phyloP scores from a whole-genome alignment of 2,888 invertebrate genomes.

The Heteropelma amictum region DNA sequence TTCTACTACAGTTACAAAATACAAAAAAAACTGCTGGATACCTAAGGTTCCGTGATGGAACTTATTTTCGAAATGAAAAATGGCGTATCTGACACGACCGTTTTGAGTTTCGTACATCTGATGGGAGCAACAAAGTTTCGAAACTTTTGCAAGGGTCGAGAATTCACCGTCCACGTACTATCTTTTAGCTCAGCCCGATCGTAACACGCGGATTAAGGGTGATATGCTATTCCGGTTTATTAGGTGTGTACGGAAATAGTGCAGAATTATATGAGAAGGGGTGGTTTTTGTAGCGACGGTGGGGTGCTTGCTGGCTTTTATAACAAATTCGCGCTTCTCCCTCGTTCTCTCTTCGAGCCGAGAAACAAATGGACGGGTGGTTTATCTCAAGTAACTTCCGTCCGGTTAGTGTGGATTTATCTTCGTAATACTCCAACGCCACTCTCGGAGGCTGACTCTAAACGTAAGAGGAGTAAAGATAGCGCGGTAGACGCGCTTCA shows the following conservation, averaged over 20 bases:
- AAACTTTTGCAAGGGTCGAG: too few relatives aligned
- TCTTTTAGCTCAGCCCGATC: neutral
- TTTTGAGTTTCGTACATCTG: too few relatives aligned
- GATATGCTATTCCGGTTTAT: conserved; percentile 46
- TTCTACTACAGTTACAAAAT: too few relatives aligned
- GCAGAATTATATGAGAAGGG: conserved; percentile 7
- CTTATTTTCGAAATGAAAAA: too few relatives aligned
- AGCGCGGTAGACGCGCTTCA: conserved; percentile 39
- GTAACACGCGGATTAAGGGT: neutral
- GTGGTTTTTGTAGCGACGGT: conserved; percentile 8
- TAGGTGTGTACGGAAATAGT: conserved; percentile 29
- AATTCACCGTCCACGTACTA: too few relatives aligned
- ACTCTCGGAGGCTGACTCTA: conserved; percentile 38
- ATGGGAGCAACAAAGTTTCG: too few relatives aligned
- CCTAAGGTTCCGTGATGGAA: too few relatives aligned
- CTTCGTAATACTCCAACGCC: conserved; percentile 53
- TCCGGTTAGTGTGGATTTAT: conserved; percentile 50
- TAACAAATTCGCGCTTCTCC: conserved; percentile 40
- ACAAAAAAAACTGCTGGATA: too few relatives aligned
- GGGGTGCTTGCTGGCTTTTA: conserved; percentile 23
- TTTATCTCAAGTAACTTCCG: conserved; percentile 50
- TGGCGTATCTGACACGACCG: too few relatives aligned
- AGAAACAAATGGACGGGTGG: conserved; percentile 54
- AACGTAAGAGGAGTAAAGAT: conserved; percentile 44
- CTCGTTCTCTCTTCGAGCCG: conserved; percentile 7